These are phyloP conservation scores for Nasonia vitripennis DNA, from an alignment of 1,140 invertebrate genomes.

Conservation along the genomic window DNA sequence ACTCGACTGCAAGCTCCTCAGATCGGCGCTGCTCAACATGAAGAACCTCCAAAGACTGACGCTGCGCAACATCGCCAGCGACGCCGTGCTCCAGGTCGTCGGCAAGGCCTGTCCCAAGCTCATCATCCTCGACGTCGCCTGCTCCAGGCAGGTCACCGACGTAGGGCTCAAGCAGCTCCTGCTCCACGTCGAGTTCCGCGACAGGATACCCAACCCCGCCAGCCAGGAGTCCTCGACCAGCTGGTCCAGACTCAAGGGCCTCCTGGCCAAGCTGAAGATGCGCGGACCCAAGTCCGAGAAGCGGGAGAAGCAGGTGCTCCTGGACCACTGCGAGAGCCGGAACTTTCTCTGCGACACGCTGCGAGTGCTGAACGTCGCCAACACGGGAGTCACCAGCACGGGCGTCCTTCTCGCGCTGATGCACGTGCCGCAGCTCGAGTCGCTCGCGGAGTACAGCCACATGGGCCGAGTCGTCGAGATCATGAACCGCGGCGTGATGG, in stretches of 20 bases:
- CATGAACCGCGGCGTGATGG: conserved; percentile 65
- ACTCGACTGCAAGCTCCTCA: conserved; percentile 71
- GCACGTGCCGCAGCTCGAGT: conserved; percentile 70
- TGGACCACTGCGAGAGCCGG: conserved; percentile 71
- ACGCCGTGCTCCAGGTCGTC: conserved; percentile 71
- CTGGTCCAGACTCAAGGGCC: conserved; percentile 67
- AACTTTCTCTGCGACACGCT: conserved; percentile 72
- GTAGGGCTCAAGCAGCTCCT: conserved; percentile 71
- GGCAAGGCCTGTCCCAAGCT: conserved; percentile 72
- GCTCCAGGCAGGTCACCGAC: conserved; percentile 74
- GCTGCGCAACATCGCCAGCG: conserved; percentile 73
- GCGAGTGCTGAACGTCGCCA: conserved; percentile 71
- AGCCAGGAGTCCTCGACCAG: conserved; percentile 57
- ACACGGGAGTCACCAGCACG: conserved; percentile 71
- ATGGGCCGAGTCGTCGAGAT: conserved; percentile 72
- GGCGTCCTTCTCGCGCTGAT: conserved; percentile 71
- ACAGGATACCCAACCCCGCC: conserved; percentile 58
- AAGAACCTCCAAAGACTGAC: conserved; percentile 69
- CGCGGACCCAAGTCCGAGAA: conserved; percentile 59
- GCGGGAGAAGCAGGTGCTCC: conserved; percentile 64
- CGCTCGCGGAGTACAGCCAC: conserved; percentile 73
- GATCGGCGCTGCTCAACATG: conserved; percentile 68
- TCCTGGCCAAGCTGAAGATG: conserved; percentile 63
- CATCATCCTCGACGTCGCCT: conserved; percentile 71
- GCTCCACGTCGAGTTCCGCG: conserved; percentile 71